A percentile compares a stretch with the other conserved stretches of the same genome.
These are phyloP conservation scores for Lissonota sp. DNA, from an alignment of 2,888 invertebrate species.

Conservation along the genomic window DNA sequence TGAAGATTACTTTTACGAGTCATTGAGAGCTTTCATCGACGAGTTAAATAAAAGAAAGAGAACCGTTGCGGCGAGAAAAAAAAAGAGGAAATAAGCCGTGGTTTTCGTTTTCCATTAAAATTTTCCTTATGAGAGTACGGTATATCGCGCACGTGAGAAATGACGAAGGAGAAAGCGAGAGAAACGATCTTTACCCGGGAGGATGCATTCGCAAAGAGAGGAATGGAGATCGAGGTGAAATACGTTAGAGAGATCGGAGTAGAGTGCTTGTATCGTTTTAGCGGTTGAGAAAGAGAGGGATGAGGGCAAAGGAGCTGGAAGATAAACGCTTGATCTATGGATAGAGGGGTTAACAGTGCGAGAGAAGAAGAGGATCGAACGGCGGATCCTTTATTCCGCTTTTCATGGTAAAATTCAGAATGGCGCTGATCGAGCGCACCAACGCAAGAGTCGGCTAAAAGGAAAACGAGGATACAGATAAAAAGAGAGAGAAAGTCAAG, in stretches of 20 bases:
- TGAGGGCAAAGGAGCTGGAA: constrained; percentile 11
- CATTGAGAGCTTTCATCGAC: neutral
- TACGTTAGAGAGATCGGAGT: constrained; percentile 3
- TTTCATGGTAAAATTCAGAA: constrained; percentile 51
- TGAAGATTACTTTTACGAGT: neutral
- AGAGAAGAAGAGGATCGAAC: constrained; percentile 15
- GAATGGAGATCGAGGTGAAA: constrained; percentile 19
- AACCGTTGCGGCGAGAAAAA: neutral
- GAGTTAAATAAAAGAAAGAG: neutral
- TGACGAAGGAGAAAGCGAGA: too few relatives aligned
- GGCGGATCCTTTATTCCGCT: constrained; percentile 47
- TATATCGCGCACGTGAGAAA: too few relatives aligned
- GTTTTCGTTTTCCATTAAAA: constrained; percentile 1
- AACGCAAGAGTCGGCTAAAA: constrained; percentile 29
- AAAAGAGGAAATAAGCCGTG: neutral
- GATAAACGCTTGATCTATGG: neutral
- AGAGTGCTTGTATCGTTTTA: constrained; percentile 19
- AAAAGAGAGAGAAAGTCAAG: constrained; percentile 47
- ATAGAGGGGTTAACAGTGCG: constrained; percentile 16
- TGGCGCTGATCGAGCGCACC: constrained; percentile 44
- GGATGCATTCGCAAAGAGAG: neutral
- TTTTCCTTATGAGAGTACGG: neutral
- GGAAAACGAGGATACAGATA: constrained; percentile 11
- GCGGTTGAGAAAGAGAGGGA: constrained; percentile 31
- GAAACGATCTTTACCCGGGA: too few relatives aligned